A percentile compares a stretch with the other conserved stretches of the same genome.
Conservation (phyloP, 2,113 vertebrate genomes). For the Myiopsitta monachus region DNA sequence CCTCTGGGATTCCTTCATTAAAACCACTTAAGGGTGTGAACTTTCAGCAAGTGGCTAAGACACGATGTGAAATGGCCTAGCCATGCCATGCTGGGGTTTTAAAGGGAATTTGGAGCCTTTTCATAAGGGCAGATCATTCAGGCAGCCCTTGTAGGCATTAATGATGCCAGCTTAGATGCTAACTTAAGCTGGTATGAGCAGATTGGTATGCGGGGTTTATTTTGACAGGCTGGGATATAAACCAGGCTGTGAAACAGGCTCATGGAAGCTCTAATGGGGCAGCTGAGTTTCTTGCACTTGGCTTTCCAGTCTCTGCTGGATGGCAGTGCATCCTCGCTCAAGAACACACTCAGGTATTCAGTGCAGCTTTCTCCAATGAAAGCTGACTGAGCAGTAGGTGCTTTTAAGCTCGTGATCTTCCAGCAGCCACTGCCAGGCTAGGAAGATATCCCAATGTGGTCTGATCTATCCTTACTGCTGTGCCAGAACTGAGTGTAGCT, state of each 20-base stretch:
- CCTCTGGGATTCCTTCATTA: neutral
- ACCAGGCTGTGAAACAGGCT: neutral
- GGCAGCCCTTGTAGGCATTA: neutral
- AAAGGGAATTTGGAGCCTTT: neutral
- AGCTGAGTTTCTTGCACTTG: neutral
- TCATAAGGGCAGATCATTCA: neutral
- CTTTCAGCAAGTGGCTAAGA: neutral
- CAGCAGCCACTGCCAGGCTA: neutral
- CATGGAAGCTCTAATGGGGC: neutral
- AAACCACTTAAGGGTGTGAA: neutral
- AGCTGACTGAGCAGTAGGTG: neutral
- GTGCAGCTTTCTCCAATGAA: neutral
- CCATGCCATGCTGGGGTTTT: neutral
- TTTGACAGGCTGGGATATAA: slow-evolving; percentile 3
- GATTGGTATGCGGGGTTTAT: neutral
- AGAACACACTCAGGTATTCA: fast-evolving
- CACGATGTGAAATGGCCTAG: neutral
- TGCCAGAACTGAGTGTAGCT: neutral
- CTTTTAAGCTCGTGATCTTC: neutral
- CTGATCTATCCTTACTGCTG: fast-evolving
- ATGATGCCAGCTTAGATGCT: neutral
- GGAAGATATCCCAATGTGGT: neutral
- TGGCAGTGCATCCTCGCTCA: fast-evolving
- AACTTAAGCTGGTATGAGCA: neutral
- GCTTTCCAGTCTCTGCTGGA: neutral